Percentiles rank a stretch among this genome's conserved stretches.
Evolutionary conservation across 2,888 invertebrate species (phyloP).

Genomic region (Dromius quadrimaculatus): DNA sequence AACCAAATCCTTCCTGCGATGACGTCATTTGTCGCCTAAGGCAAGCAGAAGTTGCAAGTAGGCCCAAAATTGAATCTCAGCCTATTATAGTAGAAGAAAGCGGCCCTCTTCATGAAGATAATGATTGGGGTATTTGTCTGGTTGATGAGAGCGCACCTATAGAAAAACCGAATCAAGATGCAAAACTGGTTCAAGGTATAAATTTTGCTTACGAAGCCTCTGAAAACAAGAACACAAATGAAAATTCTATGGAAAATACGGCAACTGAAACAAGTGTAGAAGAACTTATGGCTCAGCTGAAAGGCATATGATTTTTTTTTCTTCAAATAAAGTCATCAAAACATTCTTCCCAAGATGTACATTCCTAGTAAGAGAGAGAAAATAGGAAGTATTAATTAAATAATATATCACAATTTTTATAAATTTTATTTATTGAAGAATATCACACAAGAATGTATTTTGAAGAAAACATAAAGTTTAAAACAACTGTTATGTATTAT

Average conservation of each 20-base stretch:
- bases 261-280: slow-evolving; percentile 79
- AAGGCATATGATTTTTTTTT: slow-evolving; percentile 62
- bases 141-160: slow-evolving; percentile 80
- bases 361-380: neutral
- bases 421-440: slow-evolving; percentile 22
- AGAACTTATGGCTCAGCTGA: slow-evolving; percentile 94
- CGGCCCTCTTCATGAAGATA: slow-evolving; percentile 83
- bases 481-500: slow-evolving; percentile 29
- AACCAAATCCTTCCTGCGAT: slow-evolving; percentile 93
- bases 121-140: slow-evolving; percentile 87
- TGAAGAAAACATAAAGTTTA: slow-evolving; percentile 22
- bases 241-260: slow-evolving; percentile 65
- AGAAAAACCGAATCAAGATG: slow-evolving; percentile 65
- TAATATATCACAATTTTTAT: slow-evolving; percentile 9
- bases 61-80: slow-evolving; percentile 70
- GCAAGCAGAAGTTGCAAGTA: slow-evolving; percentile 73
- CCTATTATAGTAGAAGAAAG: slow-evolving; percentile 59
- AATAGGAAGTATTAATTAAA: slow-evolving; percentile 19
- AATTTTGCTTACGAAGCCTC: slow-evolving; percentile 74
- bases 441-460: slow-evolving; percentile 29
- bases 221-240: slow-evolving; percentile 65
- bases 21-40: slow-evolving; percentile 80
- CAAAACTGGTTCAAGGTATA: slow-evolving; percentile 63
- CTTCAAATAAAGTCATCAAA: neutral
- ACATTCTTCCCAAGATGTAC: neutral